These are phyloP conservation scores for Laticauda colubrina DNA, from an alignment of 2,113 vertebrate genomes.

Conservation along the genomic window DNA sequence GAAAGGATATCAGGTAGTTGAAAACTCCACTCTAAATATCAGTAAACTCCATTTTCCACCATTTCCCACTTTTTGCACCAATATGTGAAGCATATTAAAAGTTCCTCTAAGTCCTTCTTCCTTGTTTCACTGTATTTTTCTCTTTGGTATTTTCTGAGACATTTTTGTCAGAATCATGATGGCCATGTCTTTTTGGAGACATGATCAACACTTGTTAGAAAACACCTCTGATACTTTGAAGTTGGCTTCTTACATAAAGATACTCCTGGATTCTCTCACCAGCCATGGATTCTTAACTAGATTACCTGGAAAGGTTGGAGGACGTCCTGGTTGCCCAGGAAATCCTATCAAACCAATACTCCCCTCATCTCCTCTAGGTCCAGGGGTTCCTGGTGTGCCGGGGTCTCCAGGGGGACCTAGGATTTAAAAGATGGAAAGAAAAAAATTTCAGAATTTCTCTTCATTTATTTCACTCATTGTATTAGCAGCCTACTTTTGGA, in stretches of 20 bases:
- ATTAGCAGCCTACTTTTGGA: not conserved
- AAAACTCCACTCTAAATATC: not conserved
- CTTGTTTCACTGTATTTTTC: not conserved
- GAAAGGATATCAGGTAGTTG: not conserved
- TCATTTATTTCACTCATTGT: not conserved
- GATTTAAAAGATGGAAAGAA: not conserved
- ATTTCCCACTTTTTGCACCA: not conserved
- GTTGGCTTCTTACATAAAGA: not conserved
- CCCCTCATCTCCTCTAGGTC: conserved; percentile 77
- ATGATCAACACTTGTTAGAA: not conserved
- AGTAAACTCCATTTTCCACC: not conserved
- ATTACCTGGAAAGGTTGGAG: conserved; percentile 71
- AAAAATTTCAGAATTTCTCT: conserved; percentile 25
- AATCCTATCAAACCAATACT: conserved; percentile 70
- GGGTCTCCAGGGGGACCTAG: conserved; percentile 78
- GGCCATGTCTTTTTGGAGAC: not conserved
- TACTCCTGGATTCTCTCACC: not conserved
- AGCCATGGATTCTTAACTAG: not conserved
- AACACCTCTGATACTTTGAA: not conserved
- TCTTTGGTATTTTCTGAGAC: not conserved
- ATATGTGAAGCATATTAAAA: not conserved
- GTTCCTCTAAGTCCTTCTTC: not conserved
- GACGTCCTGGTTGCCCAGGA: conserved; percentile 75
- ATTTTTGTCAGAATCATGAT: not conserved
- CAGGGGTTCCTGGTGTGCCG: conserved; percentile 74